Base-by-base conservation (phyloP, 2,797 vertebrate species). In the Gallinago nigripennis region DNA sequence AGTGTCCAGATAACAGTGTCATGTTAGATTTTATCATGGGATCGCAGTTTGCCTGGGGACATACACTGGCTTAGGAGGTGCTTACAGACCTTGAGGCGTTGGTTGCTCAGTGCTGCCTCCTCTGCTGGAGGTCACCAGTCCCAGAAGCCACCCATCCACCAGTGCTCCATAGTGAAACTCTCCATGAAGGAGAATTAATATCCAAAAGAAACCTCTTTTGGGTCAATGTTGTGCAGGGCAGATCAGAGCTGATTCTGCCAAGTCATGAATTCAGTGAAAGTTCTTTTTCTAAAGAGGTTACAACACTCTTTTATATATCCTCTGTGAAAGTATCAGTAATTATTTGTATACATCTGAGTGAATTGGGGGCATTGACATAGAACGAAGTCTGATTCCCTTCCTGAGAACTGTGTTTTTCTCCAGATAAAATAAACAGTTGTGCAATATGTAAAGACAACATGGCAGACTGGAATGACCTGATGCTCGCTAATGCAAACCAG, bases 151-250 rank as follows among this genome's bases (percentile, higher is more conserved):
- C 17, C 8, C 0, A 1, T 48, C 10, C 56, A 37, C 31, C 80
- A 4, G 24, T 43, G 11, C 13, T 70, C 27, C 0, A 0, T 3
- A 73, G 30, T 9, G 10, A 85, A 56, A 88, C 11, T 53, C 41
- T 53, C 20, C 11, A 27, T 66, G 9, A 58, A 13, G 13, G 45
- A 24, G 28, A 78, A 45, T 5, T 54, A 21, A 39, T 13, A 45
- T 6, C 1, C 15, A 70, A 65, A 12, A 60, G 5, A 77, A 66
- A 3, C 6, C 6, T 80, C 16, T 82, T 43, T 69, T 21, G 30
- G 6, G 14, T 46, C 41, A 37, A 0, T 31, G 4, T 8, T 64
- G 35, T 50, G 21, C 45, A 58, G 39, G 24, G 12, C 25, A 64
- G 24, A 66, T 28, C 51, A 80, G n/a, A 82, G 24, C 7, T 70